Conservation (phyloP, 2,797 vertebrate genomes). For the Gallirallus australis region DNA sequence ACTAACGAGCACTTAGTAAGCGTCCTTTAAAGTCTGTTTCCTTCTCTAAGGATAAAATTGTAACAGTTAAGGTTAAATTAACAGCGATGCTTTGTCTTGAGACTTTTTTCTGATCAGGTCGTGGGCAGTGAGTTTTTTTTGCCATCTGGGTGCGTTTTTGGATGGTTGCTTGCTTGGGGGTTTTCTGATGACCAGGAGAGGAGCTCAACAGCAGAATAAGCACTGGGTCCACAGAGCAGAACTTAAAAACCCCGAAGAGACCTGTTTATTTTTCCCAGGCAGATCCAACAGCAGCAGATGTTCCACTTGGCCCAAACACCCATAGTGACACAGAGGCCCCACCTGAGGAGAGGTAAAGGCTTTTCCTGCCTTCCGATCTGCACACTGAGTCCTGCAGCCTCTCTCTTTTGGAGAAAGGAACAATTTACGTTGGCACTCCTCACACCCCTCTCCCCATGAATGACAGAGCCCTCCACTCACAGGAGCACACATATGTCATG, state of each 20-base stretch:
- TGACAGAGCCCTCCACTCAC: not conserved
- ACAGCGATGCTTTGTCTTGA: not conserved
- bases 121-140: not conserved
- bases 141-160: not conserved
- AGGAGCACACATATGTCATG: not conserved
- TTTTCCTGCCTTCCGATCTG: not conserved
- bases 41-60: not conserved
- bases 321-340: not conserved
- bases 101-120: not conserved
- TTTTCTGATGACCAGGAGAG: not conserved
- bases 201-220: not conserved
- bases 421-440: not conserved
- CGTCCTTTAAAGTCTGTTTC: not conserved
- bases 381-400: fast-evolving
- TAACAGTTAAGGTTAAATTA: not conserved
- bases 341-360: not conserved
- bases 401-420: not conserved
- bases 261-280: not conserved
- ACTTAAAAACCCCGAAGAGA: not conserved
- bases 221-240: not conserved
- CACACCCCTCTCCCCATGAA: not conserved
- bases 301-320: not conserved
- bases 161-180: too few relatives aligned
- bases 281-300: not conserved
- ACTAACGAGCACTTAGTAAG: not conserved